Evolutionary conservation across 2,888 invertebrate species (phyloP).

Genomic region (Deilephila elpenor): DNA sequence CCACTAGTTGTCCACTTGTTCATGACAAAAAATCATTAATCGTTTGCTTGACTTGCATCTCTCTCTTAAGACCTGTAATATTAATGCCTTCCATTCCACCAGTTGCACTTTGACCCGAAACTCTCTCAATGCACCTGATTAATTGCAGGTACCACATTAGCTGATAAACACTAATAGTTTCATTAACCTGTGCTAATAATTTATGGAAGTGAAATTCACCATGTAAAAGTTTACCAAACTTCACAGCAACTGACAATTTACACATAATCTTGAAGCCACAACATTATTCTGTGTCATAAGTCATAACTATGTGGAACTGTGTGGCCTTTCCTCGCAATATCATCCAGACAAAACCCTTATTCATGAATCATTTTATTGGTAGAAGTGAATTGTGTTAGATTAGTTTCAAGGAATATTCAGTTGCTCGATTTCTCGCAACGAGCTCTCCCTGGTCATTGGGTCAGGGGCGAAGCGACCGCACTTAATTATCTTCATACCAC

Average conservation of each 20-base stretch:
- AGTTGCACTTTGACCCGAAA: no score
- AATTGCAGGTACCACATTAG: no score
- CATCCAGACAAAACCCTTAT: not conserved
- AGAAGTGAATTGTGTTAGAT: not conserved
- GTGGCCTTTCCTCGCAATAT: not conserved
- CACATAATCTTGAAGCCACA: not conserved
- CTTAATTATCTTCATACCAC: not conserved
- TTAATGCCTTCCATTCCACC: no score
- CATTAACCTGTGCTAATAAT: no score
- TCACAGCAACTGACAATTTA: not conserved
- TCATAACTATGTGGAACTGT: not conserved
- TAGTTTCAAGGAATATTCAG: not conserved
- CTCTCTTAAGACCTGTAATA: no score
- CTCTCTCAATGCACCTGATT: no score
- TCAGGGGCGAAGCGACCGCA: slow-evolving; percentile 6
- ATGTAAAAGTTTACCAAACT: not conserved
- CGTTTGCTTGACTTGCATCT: no score
- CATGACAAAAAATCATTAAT: no score
- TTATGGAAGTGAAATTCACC: no score
- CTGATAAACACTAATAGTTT: no score
- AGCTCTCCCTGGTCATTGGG: slow-evolving; percentile 1
- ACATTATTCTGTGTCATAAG: not conserved
- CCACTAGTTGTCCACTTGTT: no score
- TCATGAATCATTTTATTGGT: not conserved
- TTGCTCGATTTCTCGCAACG: not conserved